Conservation (phyloP, 2,797 vertebrate genomes). For the Atherinosoma microstoma region DNA sequence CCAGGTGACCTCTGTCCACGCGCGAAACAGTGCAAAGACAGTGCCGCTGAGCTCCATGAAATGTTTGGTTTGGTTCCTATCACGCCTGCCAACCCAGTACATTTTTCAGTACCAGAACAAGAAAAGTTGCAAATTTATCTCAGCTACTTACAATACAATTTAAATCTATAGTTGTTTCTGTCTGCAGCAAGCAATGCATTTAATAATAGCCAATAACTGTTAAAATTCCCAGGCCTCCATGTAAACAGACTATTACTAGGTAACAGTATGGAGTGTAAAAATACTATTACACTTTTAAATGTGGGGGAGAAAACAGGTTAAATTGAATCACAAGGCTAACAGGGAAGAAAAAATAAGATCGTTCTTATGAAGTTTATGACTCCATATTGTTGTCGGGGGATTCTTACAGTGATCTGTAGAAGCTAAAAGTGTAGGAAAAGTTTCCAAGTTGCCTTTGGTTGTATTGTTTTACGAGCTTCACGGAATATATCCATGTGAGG, state of each 20-base stretch:
- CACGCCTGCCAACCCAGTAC: slow-evolving; percentile 66
- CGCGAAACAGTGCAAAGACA: slow-evolving; percentile 11
- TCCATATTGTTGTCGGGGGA: background rate
- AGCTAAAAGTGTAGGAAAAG: background rate
- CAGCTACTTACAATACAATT: background rate
- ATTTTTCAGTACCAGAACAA: slow-evolving; percentile 62
- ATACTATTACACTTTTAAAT: background rate
- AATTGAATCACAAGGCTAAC: background rate
- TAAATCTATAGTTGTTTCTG: background rate
- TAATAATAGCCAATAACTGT: background rate
- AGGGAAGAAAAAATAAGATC: background rate
- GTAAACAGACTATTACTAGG: background rate
- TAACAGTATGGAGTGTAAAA: background rate
- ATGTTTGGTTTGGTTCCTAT: slow-evolving; percentile 26
- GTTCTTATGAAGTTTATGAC: background rate
- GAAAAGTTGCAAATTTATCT: slow-evolving; percentile 14
- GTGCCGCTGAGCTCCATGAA: slow-evolving; percentile 25
- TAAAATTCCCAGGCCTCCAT: background rate
- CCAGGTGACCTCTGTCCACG: slow-evolving; percentile 24
- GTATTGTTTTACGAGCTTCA: background rate
- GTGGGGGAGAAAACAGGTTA: background rate
- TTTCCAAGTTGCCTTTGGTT: slow-evolving; percentile 21
- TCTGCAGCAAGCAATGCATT: background rate
- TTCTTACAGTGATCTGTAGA: slow-evolving; percentile 12
- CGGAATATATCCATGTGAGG: slow-evolving; percentile 2